These are phyloP conservation scores for Yponomeuta cagnagella DNA, from an alignment of 2,888 invertebrate species.

Conservation along the genomic window DNA sequence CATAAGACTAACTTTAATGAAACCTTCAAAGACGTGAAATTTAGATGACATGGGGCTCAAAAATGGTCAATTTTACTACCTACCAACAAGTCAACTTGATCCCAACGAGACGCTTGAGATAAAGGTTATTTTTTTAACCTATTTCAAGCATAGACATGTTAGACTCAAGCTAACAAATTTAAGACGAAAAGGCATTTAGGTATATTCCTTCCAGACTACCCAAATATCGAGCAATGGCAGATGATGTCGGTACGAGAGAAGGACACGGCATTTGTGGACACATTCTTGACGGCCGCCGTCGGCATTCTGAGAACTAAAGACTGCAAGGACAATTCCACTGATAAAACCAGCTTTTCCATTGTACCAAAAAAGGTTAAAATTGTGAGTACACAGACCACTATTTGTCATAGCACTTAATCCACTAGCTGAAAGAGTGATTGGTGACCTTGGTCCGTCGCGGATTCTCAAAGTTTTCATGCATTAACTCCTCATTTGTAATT, in stretches of 20 bases:
- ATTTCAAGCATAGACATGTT: too few species aligned
- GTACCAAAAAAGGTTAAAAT: slow-evolving; percentile 86
- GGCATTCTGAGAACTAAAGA: slow-evolving; percentile 81
- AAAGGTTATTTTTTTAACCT: too few species aligned
- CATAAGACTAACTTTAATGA: slow-evolving; percentile 20
- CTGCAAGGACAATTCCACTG: slow-evolving; percentile 71
- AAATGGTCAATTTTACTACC: too few species aligned
- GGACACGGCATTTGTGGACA: slow-evolving; percentile 88
- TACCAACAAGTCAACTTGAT: too few species aligned
- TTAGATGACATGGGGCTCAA: too few species aligned
- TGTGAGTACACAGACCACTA: slow-evolving; percentile 55
- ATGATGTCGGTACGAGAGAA: slow-evolving; percentile 87
- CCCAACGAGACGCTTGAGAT: too few species aligned
- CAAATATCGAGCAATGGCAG: slow-evolving; percentile 86
- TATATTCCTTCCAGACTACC: slow-evolving; percentile 67
- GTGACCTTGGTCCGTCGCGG: too few species aligned
- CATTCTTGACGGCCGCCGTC: slow-evolving; percentile 88
- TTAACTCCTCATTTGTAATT: not conserved
- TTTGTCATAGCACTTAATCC: not conserved
- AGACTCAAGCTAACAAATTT: too few species aligned
- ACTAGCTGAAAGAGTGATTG: too few species aligned
- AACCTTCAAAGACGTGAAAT: not conserved
- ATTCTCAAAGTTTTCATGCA: too few species aligned
- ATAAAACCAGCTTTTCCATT: slow-evolving; percentile 82
- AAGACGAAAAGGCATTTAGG: too few species aligned